These are phyloP conservation scores for Tetragonula carbonaria DNA, from an alignment of 2,888 invertebrate species.

Conservation along the genomic window DNA sequence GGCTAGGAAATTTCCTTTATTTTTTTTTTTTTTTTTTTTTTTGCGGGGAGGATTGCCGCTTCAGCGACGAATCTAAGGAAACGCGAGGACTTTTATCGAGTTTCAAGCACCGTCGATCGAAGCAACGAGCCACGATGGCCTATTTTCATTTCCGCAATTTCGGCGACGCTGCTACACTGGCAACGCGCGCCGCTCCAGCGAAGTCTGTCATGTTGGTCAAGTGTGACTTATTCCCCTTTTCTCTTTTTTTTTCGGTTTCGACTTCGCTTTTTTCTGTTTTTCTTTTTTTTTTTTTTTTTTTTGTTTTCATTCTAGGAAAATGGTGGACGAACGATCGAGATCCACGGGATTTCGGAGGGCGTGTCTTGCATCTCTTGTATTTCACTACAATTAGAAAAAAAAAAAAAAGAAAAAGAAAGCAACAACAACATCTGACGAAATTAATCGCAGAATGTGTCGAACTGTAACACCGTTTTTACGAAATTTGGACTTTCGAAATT, in stretches of 20 bases:
- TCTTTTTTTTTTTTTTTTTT: not conserved
- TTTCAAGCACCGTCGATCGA: slow-evolving; percentile 1
- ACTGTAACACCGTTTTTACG: no score
- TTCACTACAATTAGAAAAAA: no score
- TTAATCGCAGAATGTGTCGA: no score
- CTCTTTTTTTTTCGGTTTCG: not conserved
- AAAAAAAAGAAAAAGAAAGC: no score
- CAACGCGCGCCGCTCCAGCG: not conserved
- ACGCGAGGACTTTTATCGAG: slow-evolving; percentile 23
- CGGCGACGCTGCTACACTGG: not conserved
- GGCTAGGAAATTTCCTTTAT: not conserved
- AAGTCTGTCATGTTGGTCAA: slow-evolving; percentile 2
- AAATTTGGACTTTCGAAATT: no score
- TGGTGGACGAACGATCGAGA: not conserved
- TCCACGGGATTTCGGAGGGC: not conserved
- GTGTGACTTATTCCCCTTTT: not conserved
- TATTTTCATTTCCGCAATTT: slow-evolving; percentile 27
- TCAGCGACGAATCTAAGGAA: not conserved
- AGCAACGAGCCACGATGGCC: not conserved
- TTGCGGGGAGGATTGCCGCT: not conserved
- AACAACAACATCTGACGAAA: no score
- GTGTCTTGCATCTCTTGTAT: no score
- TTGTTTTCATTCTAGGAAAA: not conserved
- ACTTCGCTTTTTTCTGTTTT: not conserved
- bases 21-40: no score